These are phyloP conservation scores for Cistogaster globosa DNA, from an alignment of 2,888 invertebrate species.

Conservation along the genomic window DNA sequence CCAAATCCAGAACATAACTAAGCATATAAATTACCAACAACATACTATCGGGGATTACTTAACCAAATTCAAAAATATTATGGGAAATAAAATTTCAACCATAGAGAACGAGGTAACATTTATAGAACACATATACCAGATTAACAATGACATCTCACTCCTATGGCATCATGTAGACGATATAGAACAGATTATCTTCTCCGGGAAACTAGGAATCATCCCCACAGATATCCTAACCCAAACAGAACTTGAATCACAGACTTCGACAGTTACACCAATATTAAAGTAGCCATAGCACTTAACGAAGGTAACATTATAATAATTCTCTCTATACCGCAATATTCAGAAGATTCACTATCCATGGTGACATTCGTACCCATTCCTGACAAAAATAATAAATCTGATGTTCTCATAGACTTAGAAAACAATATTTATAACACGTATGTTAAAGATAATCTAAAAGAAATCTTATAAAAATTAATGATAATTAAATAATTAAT, in stretches of 20 bases:
- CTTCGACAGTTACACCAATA: constrained; percentile 17
- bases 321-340: constrained; percentile 1
- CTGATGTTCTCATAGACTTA: constrained; percentile 5
- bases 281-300: constrained; percentile 13
- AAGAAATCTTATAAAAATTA: not conserved
- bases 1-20: constrained; percentile 72
- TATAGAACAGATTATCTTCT: not conserved
- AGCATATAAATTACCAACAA: constrained; percentile 59
- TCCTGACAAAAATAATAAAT: too few relatives aligned
- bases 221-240: constrained; percentile 20
- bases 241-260: constrained; percentile 26
- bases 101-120: constrained; percentile 9
- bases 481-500: not conserved
- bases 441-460: not conserved
- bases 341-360: not conserved
- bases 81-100: constrained; percentile 12
- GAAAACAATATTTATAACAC: not conserved
- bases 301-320: constrained; percentile 4
- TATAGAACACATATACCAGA: constrained; percentile 13
- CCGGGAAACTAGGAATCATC: constrained; percentile 1
- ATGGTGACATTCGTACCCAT: not conserved
- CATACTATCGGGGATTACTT: constrained; percentile 58
- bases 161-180: not conserved
- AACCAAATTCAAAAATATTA: constrained; percentile 48
- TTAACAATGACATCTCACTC: constrained; percentile 8